Evolutionary conservation across 2,888 invertebrate genomes (phyloP), one percentile per base, ranked within the genome.

Genomic region (Cryptus armator): DNA sequence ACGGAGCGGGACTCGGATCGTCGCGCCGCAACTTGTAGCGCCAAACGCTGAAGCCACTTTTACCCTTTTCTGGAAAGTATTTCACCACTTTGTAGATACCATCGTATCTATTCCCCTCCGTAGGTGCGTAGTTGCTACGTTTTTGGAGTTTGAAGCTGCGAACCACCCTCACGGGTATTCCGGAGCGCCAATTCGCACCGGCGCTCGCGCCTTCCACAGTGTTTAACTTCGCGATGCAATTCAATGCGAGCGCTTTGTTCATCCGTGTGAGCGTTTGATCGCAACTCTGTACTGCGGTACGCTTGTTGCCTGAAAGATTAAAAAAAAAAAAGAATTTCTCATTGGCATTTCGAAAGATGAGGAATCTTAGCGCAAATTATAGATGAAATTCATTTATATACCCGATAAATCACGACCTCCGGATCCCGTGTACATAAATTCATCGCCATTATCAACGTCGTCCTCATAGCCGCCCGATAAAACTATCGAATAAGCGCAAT

Each of bases 51-150:
- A 96, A 97, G 0, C 98, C 98, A 2, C 97, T 96, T 89, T 96
- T 95, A 0, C 97, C 97, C 81, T 95, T 96, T 91, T 97, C 96
- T 0, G 96, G 96, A 94, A 97, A 97, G 91, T 98, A 98, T 89
- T 97, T 97, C 0, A 97, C 96, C 0, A 98, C 96, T 94, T 98
- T 98, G 93, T 98, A 98, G 74, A 98, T 96, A 0, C 98, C 98
- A 91, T 98, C 98, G 92, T 98, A 98, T 86, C 98, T 95, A 87
- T 44, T 88, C 3, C 97, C 98, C 88, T 96, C 96, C 83, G 95
- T 94, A 0, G 98, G 98, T 0, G 97, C 97, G 93, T 96, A 98
- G 91, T 96, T 95, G 5, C 97, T 97, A 93, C 97, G 96, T 90
- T 97, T 97, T 2, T 95, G 90, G 89, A 96, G 95, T 91, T 97